Percentiles rank a stretch among this genome's conserved stretches.
Evolutionary conservation across 2,888 invertebrate species (phyloP).

Genomic region (Conistra vaccinii): DNA sequence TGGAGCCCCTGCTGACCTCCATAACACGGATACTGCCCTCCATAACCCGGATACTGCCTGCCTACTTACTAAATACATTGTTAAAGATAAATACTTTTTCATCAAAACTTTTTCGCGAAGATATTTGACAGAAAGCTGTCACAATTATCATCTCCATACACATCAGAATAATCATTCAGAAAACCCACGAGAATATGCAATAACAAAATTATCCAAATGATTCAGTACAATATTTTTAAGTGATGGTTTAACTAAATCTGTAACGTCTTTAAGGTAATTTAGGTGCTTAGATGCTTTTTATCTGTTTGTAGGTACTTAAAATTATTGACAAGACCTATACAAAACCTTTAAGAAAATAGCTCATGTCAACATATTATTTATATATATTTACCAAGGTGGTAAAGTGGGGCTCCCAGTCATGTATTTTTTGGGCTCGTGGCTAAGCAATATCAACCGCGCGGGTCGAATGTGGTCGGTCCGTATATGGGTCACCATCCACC

Average conservation of each 20-base stretch:
- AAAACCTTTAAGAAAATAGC: background rate
- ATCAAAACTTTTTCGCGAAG: constrained; percentile 12
- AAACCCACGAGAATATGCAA: constrained; percentile 1
- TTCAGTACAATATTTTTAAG: background rate
- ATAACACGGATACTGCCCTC: too few relatives aligned
- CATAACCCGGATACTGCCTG: background rate
- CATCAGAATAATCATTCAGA: background rate
- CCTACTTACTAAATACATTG: background rate
- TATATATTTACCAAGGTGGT: background rate
- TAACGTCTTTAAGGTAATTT: background rate
- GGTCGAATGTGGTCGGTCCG: background rate
- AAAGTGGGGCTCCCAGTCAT: background rate
- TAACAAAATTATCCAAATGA: constrained; percentile 2
- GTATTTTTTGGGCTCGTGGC: too few relatives aligned
- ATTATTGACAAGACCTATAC: background rate
- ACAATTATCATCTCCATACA: background rate
- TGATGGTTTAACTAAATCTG: too few relatives aligned
- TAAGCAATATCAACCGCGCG: background rate
- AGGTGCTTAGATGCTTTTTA: background rate
- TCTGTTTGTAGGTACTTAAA: background rate
- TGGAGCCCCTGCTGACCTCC: background rate
- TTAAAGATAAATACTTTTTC: background rate
- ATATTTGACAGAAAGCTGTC: background rate
- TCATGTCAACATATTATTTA: background rate
- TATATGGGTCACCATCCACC: background rate